phyloP scores from a whole-genome alignment of 2,888 invertebrate species.

The Euclidia mi region DNA sequence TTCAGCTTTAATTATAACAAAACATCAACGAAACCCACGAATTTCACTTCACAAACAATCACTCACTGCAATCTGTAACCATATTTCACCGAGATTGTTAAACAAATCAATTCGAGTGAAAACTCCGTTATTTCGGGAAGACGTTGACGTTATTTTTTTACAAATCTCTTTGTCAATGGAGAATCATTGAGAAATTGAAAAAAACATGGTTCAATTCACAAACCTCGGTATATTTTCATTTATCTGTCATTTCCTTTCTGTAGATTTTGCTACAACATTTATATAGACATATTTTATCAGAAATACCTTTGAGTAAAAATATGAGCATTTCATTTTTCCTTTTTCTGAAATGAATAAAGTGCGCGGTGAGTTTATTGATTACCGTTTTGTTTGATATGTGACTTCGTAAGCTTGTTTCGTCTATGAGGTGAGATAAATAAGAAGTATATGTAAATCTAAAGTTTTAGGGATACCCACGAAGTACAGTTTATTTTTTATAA shows the following conservation, averaged over 20 bases:
- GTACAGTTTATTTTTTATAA: too few species aligned
- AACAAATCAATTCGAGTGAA: conserved; percentile 14
- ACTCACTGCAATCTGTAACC: conserved; percentile 16
- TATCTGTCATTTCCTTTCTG: neutral
- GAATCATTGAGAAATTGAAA: conserved; percentile 21
- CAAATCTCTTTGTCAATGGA: conserved; percentile 18
- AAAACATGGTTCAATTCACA: conserved; percentile 10
- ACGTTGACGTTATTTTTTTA: conserved; percentile 6
- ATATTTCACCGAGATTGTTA: conserved; percentile 19
- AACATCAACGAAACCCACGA: too few species aligned
- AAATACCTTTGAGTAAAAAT: too few species aligned
- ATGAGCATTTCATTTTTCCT: too few species aligned
- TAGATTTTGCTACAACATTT: neutral
- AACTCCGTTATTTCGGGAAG: conserved; percentile 21
- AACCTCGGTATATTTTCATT: conserved; percentile 1
- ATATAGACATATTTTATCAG: too few species aligned
- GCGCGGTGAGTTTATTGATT: neutral
- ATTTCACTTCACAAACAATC: neutral
- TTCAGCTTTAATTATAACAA: too few species aligned
- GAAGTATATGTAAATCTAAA: too few species aligned
- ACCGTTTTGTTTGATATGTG: neutral
- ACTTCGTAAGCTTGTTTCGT: neutral
- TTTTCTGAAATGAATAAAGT: neutral
- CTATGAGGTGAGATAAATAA: too few species aligned
- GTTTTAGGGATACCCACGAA: too few species aligned